Conservation (phyloP, 2,888 invertebrate species). For the Eumacrocentrus americanus region DNA sequence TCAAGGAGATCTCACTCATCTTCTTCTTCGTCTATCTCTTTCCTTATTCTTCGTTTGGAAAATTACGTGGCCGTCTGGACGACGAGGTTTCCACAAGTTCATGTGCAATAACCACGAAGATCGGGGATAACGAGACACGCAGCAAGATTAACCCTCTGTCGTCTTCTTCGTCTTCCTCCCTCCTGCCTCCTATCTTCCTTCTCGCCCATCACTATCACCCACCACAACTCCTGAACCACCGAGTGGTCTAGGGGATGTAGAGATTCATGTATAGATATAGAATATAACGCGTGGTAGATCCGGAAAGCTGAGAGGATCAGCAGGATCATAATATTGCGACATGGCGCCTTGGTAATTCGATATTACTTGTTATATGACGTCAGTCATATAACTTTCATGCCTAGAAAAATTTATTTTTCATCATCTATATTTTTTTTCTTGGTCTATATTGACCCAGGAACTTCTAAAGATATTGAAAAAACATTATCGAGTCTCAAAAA, state of each 20-base stretch:
- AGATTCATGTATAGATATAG: conserved; percentile 2
- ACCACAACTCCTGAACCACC: background rate
- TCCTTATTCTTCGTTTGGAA: conserved; percentile 26
- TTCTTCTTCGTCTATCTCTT: conserved; percentile 4
- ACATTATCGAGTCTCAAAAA: background rate
- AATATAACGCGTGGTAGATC: conserved; percentile 15
- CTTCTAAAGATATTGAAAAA: too few species aligned
- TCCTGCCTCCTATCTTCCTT: too few species aligned
- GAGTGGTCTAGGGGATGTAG: background rate
- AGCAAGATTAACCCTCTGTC: conserved; percentile 35
- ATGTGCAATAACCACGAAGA: conserved; percentile 32
- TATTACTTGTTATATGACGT: conserved; percentile 37
- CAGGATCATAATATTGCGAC: conserved; percentile 37
- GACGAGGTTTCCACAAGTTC: conserved; percentile 19
- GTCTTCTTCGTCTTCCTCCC: conserved; percentile 23
- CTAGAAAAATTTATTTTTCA: too few species aligned
- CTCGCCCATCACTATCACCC: conserved; percentile 4
- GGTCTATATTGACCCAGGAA: too few species aligned
- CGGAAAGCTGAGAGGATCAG: conserved; percentile 27
- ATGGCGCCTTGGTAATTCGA: conserved; percentile 35
- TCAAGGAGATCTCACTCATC: conserved; percentile 4
- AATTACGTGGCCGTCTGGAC: conserved; percentile 24
- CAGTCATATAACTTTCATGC: too few species aligned
- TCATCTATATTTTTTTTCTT: too few species aligned
- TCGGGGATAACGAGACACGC: conserved; percentile 37